Percentiles rank a stretch among this genome's conserved stretches.
phyloP scores from a whole-genome alignment of 2,888 invertebrate genomes.

The Lamproptera curius region DNA sequence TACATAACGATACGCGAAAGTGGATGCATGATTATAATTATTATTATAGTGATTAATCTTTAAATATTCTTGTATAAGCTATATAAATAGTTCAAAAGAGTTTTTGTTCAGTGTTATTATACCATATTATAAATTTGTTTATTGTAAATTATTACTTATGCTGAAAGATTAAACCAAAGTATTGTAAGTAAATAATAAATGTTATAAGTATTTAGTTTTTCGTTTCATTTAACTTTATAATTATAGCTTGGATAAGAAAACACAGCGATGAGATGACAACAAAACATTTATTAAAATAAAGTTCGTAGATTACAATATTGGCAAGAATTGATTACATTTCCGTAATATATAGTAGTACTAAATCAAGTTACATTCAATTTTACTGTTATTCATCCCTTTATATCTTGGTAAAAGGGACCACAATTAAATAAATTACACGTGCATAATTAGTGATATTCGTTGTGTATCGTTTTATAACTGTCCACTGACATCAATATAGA shows the following conservation, averaged over 20 bases:
- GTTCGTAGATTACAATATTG: conserved; percentile 48
- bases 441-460: too few species aligned
- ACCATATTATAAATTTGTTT: too few species aligned
- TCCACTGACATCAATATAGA: too few species aligned
- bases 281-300: conserved; percentile 59
- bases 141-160: conserved; percentile 48
- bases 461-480: too few species aligned
- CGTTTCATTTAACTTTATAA: not conserved
- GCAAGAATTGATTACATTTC: conserved; percentile 47
- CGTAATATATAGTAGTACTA: conserved; percentile 33
- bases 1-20: too few species aligned
- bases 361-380: conserved; percentile 3
- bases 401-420: conserved; percentile 1
- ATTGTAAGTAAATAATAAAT: conserved; percentile 51
- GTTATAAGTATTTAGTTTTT: conserved; percentile 12
- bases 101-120: too few species aligned
- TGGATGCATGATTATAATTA: too few species aligned
- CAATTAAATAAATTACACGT: not conserved
- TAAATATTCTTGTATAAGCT: too few species aligned
- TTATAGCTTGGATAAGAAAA: conserved; percentile 9
- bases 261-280: conserved; percentile 44
- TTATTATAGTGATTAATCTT: too few species aligned
- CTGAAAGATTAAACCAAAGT: conserved; percentile 68
- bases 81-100: too few species aligned
- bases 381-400: not conserved